These are phyloP conservation scores for Dufourea novaeangliae DNA, from an alignment of 1,140 invertebrate genomes.

Conservation along the genomic window DNA sequence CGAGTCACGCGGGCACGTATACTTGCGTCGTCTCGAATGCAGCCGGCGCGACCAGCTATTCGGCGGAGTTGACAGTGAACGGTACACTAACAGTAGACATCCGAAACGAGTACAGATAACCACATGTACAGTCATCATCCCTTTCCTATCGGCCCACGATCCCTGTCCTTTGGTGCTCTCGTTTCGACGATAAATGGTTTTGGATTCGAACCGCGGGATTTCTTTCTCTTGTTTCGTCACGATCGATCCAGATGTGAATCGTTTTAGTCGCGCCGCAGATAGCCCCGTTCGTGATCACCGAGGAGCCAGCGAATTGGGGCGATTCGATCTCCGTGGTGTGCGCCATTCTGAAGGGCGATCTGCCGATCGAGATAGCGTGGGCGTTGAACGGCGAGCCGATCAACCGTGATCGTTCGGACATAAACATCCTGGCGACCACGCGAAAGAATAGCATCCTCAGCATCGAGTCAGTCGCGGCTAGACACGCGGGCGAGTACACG, in stretches of 20 bases:
- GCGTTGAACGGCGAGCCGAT: constrained; percentile 77
- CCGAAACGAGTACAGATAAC: constrained; percentile 11
- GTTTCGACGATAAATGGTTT: neutral
- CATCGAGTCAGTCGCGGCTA: constrained; percentile 86
- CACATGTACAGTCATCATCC: neutral
- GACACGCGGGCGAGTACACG: constrained; percentile 86
- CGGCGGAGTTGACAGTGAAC: constrained; percentile 87
- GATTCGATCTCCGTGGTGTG: constrained; percentile 83
- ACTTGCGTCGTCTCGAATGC: constrained; percentile 88
- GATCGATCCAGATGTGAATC: neutral
- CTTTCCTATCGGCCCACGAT: neutral
- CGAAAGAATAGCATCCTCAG: constrained; percentile 85
- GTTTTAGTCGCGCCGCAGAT: constrained; percentile 81
- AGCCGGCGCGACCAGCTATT: constrained; percentile 87
- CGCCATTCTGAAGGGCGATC: constrained; percentile 85
- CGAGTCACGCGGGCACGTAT: constrained; percentile 86
- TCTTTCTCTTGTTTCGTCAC: neutral
- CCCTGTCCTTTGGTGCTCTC: neutral
- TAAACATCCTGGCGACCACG: constrained; percentile 76
- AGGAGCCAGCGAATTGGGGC: constrained; percentile 81
- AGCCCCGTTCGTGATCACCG: constrained; percentile 80
- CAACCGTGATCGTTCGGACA: constrained; percentile 67
- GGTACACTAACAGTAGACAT: constrained; percentile 80
- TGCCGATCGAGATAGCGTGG: constrained; percentile 84
- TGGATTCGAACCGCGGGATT: neutral